Evolutionary conservation across 2,797 vertebrate genomes (phyloP), one percentile per base, ranked within the genome.

Genomic region (Xenentodon cancila): DNA sequence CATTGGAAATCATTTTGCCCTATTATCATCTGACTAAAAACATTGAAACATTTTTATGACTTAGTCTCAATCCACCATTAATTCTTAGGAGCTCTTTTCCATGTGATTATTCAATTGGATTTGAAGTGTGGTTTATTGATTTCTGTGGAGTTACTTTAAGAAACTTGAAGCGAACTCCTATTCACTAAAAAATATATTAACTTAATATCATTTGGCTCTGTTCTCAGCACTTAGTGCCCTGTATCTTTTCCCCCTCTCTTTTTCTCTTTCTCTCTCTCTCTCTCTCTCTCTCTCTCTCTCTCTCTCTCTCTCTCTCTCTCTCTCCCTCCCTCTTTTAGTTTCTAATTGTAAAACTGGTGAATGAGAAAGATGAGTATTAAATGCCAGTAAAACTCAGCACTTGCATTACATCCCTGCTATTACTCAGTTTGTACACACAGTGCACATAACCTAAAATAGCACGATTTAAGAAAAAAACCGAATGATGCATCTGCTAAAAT

Each of bases 171-270:
- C 62, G 53, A n/a, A 73, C 37, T 62, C 32, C 53, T 7, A 3
- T 70, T 76, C 47, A 73, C 51, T 56, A 62, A 59, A 59, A n/a
- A 58, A 80, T n/a, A 3, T 47, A 59, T 57, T 42, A 75, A 53
- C 49, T 48, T 45, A 44, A 51, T 61, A 65, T 70, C 55, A 63
- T 52, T 59, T 78, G 56, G 62, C 54, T 68, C 22, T 18, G 27
- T 59, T 50, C 45, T 64, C 53, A 37, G 9, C 5, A 13, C 12
- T 37, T 37, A 8, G n/a, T 45, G 67, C 42, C 53, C 55, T 30
- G 30, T 30, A 30, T 30, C 7, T 6, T 8, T 8, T 8, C 7
- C 30, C 7, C 30, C 30, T 8, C 30, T 8, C 30, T 8, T 30
- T 30, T 30, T 30, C n/a, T n/a, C n/a, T n/a, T n/a, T n/a, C n/a